phyloP scores from a whole-genome alignment of 2,113 vertebrate species.

The Argyrosomus japonicus region DNA sequence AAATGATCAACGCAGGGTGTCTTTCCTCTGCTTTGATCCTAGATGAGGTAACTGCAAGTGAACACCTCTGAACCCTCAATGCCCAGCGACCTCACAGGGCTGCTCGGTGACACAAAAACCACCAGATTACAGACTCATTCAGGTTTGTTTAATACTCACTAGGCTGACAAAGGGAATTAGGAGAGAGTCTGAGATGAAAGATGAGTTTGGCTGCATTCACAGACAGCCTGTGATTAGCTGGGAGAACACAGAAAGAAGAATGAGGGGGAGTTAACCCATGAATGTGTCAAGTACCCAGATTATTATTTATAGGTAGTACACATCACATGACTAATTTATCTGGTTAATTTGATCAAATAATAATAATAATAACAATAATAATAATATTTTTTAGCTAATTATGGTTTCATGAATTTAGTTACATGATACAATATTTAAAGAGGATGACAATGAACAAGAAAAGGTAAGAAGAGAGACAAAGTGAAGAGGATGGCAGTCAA shows the following conservation, averaged over 20 bases:
- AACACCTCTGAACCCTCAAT: neutral
- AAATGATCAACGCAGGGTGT: neutral
- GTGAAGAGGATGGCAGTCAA: neutral
- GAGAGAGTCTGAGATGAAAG: slow-evolving; percentile 35
- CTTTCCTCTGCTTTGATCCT: slow-evolving; percentile 42
- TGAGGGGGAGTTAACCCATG: neutral
- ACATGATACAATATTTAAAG: neutral
- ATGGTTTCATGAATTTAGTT: neutral
- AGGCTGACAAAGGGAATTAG: slow-evolving; percentile 16
- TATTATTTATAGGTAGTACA: neutral
- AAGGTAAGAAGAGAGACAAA: neutral
- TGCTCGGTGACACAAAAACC: slow-evolving; percentile 7
- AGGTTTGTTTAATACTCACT: slow-evolving; percentile 7
- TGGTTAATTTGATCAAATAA: neutral
- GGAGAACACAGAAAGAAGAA: neutral
- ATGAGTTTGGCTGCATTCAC: slow-evolving; percentile 15
- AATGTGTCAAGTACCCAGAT: neutral
- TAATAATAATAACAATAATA: neutral
- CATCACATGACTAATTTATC: neutral
- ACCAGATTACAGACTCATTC: slow-evolving; percentile 15
- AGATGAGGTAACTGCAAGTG: slow-evolving; percentile 36
- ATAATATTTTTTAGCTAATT: neutral
- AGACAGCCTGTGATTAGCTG: slow-evolving; percentile 40
- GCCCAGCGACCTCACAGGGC: slow-evolving; percentile 21
- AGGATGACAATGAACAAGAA: neutral